phyloP scores from a whole-genome alignment of 1,140 invertebrate genomes.

The Brachystomella parvula region DNA sequence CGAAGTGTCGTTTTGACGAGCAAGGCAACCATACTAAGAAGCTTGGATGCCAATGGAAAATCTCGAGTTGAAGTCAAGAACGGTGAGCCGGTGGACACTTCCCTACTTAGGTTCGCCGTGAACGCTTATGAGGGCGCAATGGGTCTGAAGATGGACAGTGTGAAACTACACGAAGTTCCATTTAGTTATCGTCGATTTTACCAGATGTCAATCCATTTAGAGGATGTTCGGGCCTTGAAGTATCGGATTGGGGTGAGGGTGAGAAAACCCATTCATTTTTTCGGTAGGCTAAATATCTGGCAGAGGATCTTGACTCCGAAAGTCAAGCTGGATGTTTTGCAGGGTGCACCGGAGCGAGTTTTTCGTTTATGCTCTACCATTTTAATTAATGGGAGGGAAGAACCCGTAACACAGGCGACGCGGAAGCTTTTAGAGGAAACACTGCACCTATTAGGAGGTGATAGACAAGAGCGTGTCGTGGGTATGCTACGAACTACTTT shows the following conservation, averaged over 20 bases:
- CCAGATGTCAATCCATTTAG: background rate
- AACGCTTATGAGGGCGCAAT: background rate
- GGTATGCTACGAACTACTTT: no score
- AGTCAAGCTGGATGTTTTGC: no score
- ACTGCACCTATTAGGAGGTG: background rate
- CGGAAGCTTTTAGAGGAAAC: slow-evolving; percentile 43
- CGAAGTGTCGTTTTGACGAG: background rate
- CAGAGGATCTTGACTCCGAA: no score
- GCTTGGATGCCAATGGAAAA: no score
- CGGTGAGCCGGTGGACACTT: background rate
- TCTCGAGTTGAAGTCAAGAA: background rate
- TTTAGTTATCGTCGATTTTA: background rate
- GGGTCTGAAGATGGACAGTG: background rate
- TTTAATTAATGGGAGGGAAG: slow-evolving; percentile 56
- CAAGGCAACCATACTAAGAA: background rate
- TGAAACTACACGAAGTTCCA: background rate
- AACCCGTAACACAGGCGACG: slow-evolving; percentile 52
- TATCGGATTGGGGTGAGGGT: background rate
- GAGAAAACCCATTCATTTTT: no score
- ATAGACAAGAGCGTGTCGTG: background rate
- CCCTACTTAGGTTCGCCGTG: background rate
- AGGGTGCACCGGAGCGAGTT: slow-evolving; percentile 82
- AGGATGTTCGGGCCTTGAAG: background rate
- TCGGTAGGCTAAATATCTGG: no score
- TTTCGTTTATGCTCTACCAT: slow-evolving; percentile 67